Evolutionary conservation across 1,140 invertebrate species (phyloP).

Genomic region (Eumaeus atala): DNA sequence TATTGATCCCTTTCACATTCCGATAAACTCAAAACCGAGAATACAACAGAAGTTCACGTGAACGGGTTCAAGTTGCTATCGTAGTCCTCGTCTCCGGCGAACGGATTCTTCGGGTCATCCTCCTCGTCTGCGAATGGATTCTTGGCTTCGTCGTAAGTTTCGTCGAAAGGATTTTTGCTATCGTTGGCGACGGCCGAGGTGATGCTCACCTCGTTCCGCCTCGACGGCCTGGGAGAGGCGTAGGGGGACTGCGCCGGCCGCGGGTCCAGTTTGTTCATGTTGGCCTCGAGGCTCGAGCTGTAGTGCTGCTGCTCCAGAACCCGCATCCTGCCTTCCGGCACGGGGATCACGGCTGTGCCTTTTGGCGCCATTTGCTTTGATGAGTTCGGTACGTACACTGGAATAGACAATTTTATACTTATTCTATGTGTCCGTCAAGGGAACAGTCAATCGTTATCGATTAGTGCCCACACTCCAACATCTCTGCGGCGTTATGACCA

Average conservation of each 20-base stretch:
- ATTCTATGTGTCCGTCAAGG: too few species aligned
- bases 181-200: conserved; percentile 62
- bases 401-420: conserved; percentile 18
- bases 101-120: conserved; percentile 74
- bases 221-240: conserved; percentile 25
- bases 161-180: conserved; percentile 75
- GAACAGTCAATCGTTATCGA: too few species aligned
- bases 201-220: conserved; percentile 41
- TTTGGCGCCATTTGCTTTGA: conserved; percentile 51
- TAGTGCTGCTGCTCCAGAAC: conserved; percentile 72
- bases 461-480: neutral
- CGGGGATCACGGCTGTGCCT: conserved; percentile 53
- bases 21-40: neutral
- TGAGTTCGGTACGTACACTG: conserved; percentile 52
- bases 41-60: conserved; percentile 32
- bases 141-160: conserved; percentile 38
- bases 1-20: too few species aligned
- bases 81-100: conserved; percentile 76
- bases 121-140: neutral
- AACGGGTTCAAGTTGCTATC: conserved; percentile 82
- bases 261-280: conserved; percentile 61
- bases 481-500: neutral
- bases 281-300: conserved; percentile 77
- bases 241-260: conserved; percentile 29
- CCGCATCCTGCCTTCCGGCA: conserved; percentile 70